Evolutionary conservation across 1,140 invertebrate species (phyloP), one percentile per base, ranked within the genome.

Genomic region (Bombus cullumanus): DNA sequence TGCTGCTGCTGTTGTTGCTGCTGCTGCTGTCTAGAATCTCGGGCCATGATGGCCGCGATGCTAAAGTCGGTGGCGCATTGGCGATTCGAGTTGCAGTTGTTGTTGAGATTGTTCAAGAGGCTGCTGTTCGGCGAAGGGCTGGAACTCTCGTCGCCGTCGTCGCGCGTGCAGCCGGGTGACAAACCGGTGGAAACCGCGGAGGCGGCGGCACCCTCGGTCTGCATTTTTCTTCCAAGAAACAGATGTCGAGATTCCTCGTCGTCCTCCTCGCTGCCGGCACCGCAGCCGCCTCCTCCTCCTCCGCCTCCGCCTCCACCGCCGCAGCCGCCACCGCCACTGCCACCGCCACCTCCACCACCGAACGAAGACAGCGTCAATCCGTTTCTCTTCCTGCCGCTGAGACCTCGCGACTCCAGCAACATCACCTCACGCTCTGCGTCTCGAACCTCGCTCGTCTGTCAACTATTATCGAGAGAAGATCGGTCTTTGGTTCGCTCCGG

Each of bases 31-130:
- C 96, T 95, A 90, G 96, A 96, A 93, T 97, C 96, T 81, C 97
- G 95, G 78, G 97, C 97, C 98, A 99, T 98, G 92, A 99, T 98
- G 71, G 90, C 90, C 59, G 90, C 90, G 84, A 91, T 91, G 72
- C 90, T 91, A 28, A 99, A 99, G 95, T 99, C 98, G 89, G 98
- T 98, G 88, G 98, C 98, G 94, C 97, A 97, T 83, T 97, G 96
- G 89, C 94, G 88, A 62, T 93, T 95, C 18, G 93, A 95, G 68
- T 94, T 94, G 88, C 94, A 94, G 73, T 94, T 95, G 86, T 95
- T 95, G 86, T 95, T 95, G 75, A 93, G 79, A 71, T 94, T 94
- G 86, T 95, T 95, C 43, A 94, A 85, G 43, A 94, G 90, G 75
- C 92, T 94, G 86, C 92, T 94, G 85, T 95, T 95, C 39, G 94